Evolutionary conservation across 2,113 vertebrate species (phyloP), one percentile per base, ranked within the genome.

Genomic region (Henicopernis longicauda): DNA sequence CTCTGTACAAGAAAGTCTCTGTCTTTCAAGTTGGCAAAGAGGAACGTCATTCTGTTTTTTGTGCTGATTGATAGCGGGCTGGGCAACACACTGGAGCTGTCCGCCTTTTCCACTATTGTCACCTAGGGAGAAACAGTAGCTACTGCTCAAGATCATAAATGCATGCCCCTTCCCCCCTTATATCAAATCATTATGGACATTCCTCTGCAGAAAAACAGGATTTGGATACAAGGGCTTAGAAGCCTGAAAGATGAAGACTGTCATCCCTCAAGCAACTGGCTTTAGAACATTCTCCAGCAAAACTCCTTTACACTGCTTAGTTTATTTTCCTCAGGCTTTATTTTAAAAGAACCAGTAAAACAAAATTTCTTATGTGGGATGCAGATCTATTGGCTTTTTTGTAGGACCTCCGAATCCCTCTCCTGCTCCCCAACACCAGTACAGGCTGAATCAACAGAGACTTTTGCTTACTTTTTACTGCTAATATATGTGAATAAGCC

Each of bases 21-120:
- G 72, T 99, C 99, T 97, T 99, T 99, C 95, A 99, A 97, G 94
- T 99, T 99, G 95, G 99, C 99, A 63, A 99, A 99, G 31, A 99
- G 98, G 90, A 99, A 99, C 0, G 99, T 99, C 99, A 99, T 99
- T n/a, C 99, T 98, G 94, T 99, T 99, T 97, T 99, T 99, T 8
- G 99, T 99, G 96, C 99, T 99, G 98, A 99, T 99, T 50, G 99
- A 99, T 58, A 99, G 96, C 0, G 99, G 99, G 87, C 99, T 99
- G 42, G 99, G 99, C 79, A 99, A 97, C 62, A 99, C 99, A 8
- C 98, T 99, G 96, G 99, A 99, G 96, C 99, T 99, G 97, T 99
- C 99, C 2, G 99, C 99, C 95, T 99, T 99, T 93, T 99, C 99
- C 61, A 99, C 99, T 27, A 99, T 99, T 3, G 99, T 99, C 95